Evolutionary conservation across 2,113 vertebrate genomes (phyloP), one percentile per base, ranked within the genome.

Genomic region (Hymenochirus boettgeri): DNA sequence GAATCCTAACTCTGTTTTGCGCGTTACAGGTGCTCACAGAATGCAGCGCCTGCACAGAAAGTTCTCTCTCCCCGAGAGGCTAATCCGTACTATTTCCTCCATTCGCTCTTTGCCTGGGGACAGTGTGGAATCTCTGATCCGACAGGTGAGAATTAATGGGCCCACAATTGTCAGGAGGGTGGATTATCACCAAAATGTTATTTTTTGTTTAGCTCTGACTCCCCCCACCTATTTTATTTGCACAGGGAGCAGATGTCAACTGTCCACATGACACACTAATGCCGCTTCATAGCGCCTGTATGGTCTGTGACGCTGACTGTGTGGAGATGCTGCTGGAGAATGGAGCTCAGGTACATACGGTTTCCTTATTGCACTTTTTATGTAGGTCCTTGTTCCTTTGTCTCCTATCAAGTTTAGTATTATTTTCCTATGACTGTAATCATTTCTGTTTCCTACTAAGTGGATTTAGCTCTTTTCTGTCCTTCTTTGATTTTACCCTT

Each of bases 21-120:
- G 7, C 6, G 5, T 42, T 45, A 12, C 54, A 13, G 19, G 19
- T 17, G 39, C 5, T 46, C 94, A 93, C 86, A 92, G 93, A 79
- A 98, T 98, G 95, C 92, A 95, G 85, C 93, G 91, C 84, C 90
- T 96, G 85, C 92, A 96, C 75, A 97, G 92, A 87, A 98, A 97
- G 79, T 94, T 94, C 75, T 96, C 95, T 12, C 83, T 98, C 78
- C 96, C 94, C 1, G 95, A 98, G 82, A 85, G 95, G 56, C 86
- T 98, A 23, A 97, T 98, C 77, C 90, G 95, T 61, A 94, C 95
- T 42, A 96, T 98, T n/a, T 93, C 95, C 54, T 93, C 93, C 79
- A 95, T 97, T 65, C 92, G 94, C 25, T 97, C 95, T 15, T 94
- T 97, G 73, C 95, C 95, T 0, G 92, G 95, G 15, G 95, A 97